Evolutionary conservation across 2,113 vertebrate species (phyloP).

Genomic region (Podilymbus podiceps): DNA sequence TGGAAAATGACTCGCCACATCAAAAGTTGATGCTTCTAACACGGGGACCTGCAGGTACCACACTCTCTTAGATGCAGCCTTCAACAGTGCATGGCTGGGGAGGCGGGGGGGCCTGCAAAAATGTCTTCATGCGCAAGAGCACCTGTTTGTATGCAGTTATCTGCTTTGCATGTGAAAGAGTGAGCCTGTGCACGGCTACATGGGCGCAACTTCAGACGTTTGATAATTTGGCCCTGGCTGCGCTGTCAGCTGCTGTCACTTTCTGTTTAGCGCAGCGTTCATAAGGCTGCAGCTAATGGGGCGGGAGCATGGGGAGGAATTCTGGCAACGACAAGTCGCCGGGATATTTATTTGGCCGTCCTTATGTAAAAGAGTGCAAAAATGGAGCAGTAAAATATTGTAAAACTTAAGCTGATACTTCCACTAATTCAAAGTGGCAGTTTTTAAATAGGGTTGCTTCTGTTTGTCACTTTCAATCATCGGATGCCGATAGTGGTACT

Average conservation of each 20-base stretch:
- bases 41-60: background rate
- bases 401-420: conserved; percentile 68
- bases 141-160: background rate
- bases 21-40: background rate
- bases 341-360: conserved; percentile 17
- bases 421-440: conserved; percentile 77
- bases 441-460: conserved; percentile 73
- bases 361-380: conserved; percentile 56
- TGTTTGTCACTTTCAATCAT: conserved; percentile 80
- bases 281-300: conserved; percentile 73
- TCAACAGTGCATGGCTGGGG: background rate
- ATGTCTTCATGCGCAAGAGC: accelerated
- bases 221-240: conserved; percentile 59
- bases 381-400: conserved; percentile 60
- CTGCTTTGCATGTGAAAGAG: background rate
- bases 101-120: background rate
- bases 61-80: background rate
- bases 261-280: conserved; percentile 58
- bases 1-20: background rate
- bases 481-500: conserved; percentile 67
- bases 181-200: background rate
- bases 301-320: conserved; percentile 62
- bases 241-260: conserved; percentile 58
- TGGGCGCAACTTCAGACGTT: conserved; percentile 24
- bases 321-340: conserved; percentile 17